Base-by-base conservation (phyloP, 23 tunicate genomes). In the Aplidium turbinatum region DNA sequence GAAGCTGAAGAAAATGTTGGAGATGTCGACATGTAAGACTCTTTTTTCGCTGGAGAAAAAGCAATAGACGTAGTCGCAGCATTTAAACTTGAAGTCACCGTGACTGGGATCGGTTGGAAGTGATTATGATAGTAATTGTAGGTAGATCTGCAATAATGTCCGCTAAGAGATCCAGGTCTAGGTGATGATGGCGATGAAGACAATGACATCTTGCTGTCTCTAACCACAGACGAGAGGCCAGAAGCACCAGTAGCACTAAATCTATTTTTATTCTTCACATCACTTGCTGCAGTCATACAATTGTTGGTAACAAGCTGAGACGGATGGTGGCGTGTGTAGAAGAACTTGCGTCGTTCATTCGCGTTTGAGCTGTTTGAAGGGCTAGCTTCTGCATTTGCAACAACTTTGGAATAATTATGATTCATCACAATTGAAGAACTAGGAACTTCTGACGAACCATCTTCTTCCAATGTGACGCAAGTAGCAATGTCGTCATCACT, bases 121-220 rank as follows among this genome's bases (percentile, higher is more conserved):
- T 65, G 58, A 21, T 61, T 4, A 21, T 79, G 72, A n/a, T n/a
- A n/a, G n/a, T n/a, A n/a, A n/a, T n/a, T n/a, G 2, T 60, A 70
- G 18, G 52, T 27, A 1, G 42, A 32, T 33, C 82, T 81, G 32
- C 87, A 81, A 30, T 81, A 40, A 66, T 82, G 80, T 7, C 96
- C 86, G 28, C 96, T 87, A 26, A 75, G 75, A 31, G 87, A 74
- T n/a, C 96, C 96, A 21, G 96, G 87, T 35, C 65, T 72, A 27
- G 96, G 96, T 11, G 96, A 88, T 9, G 96, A 80, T 0, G 96
- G 87, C 0, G 96, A 86, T 26, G 96, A 88, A 11, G 96, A 81
- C 30, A 88, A 63, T 5, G 96, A 88, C 96, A 88, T 88, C 51
- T 88, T 88, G 60, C 82, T 64, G 76, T 88, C 96, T 26, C 94